Conservation (phyloP, 2,113 vertebrate species). For the Salvelinus fontinalis region DNA sequence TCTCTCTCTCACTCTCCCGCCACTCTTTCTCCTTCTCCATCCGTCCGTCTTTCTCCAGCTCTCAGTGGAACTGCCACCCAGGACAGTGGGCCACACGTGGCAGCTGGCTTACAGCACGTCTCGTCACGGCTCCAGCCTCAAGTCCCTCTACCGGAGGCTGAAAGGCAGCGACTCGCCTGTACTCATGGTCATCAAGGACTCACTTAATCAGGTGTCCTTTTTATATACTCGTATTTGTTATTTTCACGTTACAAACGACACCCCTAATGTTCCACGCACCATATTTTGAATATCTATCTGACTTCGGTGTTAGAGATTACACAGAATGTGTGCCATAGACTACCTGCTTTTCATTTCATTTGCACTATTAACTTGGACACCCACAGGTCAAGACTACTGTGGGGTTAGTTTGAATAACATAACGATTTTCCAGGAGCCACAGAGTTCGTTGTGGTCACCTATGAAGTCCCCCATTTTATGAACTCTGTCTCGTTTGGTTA, state of each 20-base stretch:
- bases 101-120: conserved; percentile 73
- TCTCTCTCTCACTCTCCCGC: neutral
- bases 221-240: no score
- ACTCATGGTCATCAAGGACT: conserved; percentile 75
- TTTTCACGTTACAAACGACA: no score
- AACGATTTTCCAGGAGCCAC: neutral
- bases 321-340: neutral
- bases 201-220: conserved; percentile 67
- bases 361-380: neutral
- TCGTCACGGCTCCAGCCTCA: conserved; percentile 76
- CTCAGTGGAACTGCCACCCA: conserved; percentile 71
- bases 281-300: no score
- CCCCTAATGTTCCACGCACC: no score
- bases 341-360: neutral
- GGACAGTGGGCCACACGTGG: conserved; percentile 73
- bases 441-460: no score
- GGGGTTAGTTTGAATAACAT: neutral
- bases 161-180: conserved; percentile 66
- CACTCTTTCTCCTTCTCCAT: neutral
- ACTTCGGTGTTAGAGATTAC: neutral
- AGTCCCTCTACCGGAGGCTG: conserved; percentile 77
- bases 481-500: neutral
- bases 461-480: neutral
- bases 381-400: neutral
- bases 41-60: conserved; percentile 59